Base-by-base conservation (phyloP, 64 coral and sea anemone genomes). In the Stichodactyla mertensii region DNA sequence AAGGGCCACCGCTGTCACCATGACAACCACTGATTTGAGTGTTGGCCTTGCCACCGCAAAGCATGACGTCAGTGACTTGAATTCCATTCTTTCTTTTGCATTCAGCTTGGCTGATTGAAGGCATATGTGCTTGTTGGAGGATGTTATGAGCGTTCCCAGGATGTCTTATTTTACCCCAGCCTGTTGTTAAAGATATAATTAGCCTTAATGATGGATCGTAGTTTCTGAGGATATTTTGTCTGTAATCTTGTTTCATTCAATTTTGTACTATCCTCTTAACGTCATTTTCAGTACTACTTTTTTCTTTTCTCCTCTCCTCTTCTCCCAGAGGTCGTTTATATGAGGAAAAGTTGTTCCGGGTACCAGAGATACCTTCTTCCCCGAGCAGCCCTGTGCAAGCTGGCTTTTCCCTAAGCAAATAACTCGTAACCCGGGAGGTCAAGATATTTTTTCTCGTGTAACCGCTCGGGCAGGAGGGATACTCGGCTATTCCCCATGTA, bases 1-100 rank as follows among this genome's bases (percentile, higher is more conserved):
- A 95, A 36, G 93, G 93, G 55, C 93, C 93, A 80, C 93, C 93
- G 28, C 93, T 95, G 82, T 95, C 93, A 88, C 93, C 93, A 86
- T 95, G 93, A 26, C 93, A 95, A 91, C 93, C 89, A 82, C 93
- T 91, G 1, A 91, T 60, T 19, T 57, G 80, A 31, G 89, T 91
- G 57, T 87, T 88, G 28, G 77, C 74, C 53, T 87, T 71, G 13
- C 89, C 89, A 22, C 89, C 93, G 26, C 93, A 95, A 26, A 95
- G 64, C 93, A 95, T 95, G 54, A 88, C 36, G 5, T 91, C 57
- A 18, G 89, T 95, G 61, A 95, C 85, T 56, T 56, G 52, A 4
- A 92, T 79, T 16, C 74, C 70, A 85, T 69, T 87, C 86, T 95
- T 95, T 11, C 86, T 67, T 52, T 89, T 89, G 58, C 94, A 95